phyloP scores from a whole-genome alignment of 2,113 vertebrate species.

The Ophiodon elongatus region DNA sequence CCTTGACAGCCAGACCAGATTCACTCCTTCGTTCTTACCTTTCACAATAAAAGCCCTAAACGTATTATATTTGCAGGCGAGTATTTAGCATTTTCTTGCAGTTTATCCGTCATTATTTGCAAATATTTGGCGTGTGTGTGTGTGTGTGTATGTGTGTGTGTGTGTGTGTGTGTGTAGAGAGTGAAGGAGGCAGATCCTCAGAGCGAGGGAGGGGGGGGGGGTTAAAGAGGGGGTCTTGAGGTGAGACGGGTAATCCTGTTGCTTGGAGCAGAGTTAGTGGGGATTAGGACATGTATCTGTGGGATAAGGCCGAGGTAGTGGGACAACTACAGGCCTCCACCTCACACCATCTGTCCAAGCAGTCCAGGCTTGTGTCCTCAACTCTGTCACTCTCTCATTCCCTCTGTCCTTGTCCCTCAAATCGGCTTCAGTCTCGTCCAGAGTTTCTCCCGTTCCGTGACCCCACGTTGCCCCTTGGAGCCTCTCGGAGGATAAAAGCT shows the following conservation, averaged over 20 bases:
- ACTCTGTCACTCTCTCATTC: slow-evolving; percentile 58
- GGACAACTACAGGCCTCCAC: slow-evolving; percentile 59
- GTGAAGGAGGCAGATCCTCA: slow-evolving; percentile 58
- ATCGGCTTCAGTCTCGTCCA: not conserved
- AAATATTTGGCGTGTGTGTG: not conserved
- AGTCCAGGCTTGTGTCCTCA: slow-evolving; percentile 25
- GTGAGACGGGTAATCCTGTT: slow-evolving; percentile 78
- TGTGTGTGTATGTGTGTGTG: slow-evolving; percentile 22
- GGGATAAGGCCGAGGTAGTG: slow-evolving; percentile 72
- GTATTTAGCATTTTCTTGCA: no score
- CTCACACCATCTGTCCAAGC: slow-evolving; percentile 76
- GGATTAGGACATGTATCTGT: slow-evolving; percentile 84
- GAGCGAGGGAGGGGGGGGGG: not conserved
- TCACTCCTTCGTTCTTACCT: no score
- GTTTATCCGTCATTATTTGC: no score
- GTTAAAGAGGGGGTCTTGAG: slow-evolving; percentile 40
- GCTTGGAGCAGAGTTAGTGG: slow-evolving; percentile 75
- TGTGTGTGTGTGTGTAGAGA: slow-evolving; percentile 57
- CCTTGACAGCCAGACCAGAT: no score
- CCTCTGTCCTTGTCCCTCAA: not conserved
- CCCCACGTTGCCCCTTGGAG: slow-evolving; percentile 34
- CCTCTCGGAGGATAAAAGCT: slow-evolving; percentile 45
- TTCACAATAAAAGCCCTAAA: no score
- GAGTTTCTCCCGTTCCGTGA: slow-evolving; percentile 40
- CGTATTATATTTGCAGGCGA: no score